phyloP scores from a whole-genome alignment of 2,113 vertebrate genomes.

The Genyomyrus donnyi region DNA sequence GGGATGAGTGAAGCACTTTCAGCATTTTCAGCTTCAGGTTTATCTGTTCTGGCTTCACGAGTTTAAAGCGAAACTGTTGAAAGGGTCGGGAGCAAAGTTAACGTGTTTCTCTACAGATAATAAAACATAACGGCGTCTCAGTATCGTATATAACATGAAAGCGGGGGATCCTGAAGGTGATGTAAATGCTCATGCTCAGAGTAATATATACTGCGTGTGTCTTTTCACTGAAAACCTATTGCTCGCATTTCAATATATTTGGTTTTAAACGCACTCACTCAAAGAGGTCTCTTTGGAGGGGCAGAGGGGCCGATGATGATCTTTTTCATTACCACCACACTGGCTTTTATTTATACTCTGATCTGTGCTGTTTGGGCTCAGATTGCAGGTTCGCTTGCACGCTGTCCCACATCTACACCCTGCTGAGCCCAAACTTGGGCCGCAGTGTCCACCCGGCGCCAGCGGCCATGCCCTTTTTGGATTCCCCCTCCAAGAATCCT shows the following conservation, averaged over 20 bases:
- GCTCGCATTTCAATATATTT: neutral
- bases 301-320: neutral
- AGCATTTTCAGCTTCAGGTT: neutral
- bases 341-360: neutral
- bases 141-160: neutral
- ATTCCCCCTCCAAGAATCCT: neutral
- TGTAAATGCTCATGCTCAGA: no score
- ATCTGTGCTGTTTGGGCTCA: no score
- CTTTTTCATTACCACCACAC: neutral
- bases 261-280: neutral
- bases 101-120: neutral
- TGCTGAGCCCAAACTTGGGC: neutral
- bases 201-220: neutral
- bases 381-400: neutral
- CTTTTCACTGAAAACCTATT: neutral
- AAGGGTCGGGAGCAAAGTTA: neutral
- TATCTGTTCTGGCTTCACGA: neutral
- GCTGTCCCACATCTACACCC: neutral
- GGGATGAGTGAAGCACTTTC: neutral
- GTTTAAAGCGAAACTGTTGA: neutral
- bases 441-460: neutral
- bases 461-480: neutral
- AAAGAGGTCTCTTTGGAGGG: neutral
- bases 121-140: neutral
- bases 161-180: neutral